Conservation (phyloP, 1,140 invertebrate species). For the Phymastichus coffea region DNA sequence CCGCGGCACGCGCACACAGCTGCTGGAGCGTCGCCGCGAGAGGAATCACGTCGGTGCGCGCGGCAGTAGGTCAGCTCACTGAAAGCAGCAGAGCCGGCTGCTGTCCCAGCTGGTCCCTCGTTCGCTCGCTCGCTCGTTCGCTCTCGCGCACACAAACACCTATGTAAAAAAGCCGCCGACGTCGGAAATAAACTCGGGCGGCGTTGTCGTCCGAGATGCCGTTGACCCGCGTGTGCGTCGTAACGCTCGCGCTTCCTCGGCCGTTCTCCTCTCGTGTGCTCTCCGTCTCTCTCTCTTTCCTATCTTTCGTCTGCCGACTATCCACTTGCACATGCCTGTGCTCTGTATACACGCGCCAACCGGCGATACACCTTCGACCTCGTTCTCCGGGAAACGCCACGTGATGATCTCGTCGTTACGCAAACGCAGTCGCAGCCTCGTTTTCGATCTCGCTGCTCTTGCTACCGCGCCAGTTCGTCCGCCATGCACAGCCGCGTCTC, state of each 20-base stretch:
- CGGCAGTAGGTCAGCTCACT: background rate
- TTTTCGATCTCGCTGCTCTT: no score
- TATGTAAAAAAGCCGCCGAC: constrained; percentile 19
- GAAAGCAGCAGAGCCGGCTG: background rate
- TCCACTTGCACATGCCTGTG: no score
- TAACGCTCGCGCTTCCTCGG: background rate
- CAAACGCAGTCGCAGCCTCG: constrained; percentile 23
- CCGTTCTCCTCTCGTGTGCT: no score
- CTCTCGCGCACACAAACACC: background rate
- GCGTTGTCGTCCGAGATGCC: constrained; percentile 6
- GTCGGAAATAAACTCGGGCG: constrained; percentile 24
- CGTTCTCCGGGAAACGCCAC: constrained; percentile 14
- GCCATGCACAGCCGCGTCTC: no score
- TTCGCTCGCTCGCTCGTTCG: no score
- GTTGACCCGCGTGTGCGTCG: constrained; percentile 15
- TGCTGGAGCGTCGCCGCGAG: no score
- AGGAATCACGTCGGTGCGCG: no score
- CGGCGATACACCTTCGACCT: constrained; percentile 7
- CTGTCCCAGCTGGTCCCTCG: background rate
- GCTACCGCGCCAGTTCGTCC: no score
- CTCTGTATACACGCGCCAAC: background rate
- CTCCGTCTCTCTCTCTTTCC: background rate
- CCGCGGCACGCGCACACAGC: no score
- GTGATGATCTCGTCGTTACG: constrained; percentile 8
- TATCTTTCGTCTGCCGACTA: background rate